Evolutionary conservation across 92 coral and sea anemone genomes (phyloP), one percentile per base, ranked within the genome.

Genomic region (Palythoa caribaeorum): DNA sequence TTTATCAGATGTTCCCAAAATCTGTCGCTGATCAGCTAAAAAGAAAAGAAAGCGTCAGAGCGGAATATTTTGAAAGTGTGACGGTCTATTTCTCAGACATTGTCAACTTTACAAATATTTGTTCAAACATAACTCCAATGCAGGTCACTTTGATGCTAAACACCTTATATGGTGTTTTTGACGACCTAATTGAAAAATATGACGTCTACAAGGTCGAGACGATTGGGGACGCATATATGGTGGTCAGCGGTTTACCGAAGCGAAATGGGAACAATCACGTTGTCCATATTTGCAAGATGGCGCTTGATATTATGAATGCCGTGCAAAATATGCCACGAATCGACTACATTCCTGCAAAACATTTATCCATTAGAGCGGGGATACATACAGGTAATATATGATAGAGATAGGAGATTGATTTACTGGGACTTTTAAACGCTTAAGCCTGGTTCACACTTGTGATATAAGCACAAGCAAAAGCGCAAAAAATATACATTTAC

Each of bases 141-240:
- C 87, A 84, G 50, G 94, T 94, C 44, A 92, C 93, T 3, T 72
- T 59, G 54, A 87, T 94, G 94, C 72, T 94, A 80, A 94, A 94
- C 71, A 80, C 85, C 9, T 88, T 94, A 14, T 94, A 94, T 79
- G 90, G 93, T 9, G 84, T 85, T 5, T 92, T 94, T 80, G 96
- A 94, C 77, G 92, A 92, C 80, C 88, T 90, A 38, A 87, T 92
- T 53, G 96, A 94, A 73, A 90, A 92, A 88, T 92, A 92, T 73
- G 96, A 94, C 73, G 96, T 94, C 38, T 94, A 94, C 87, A 94
- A 94, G 83, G 94, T 94, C 35, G 96, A 92, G 80, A 94, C 96
- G 39, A 94, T 94, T 48, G 96, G 96, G 13, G 96, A 94, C 73
- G 94, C 96, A 16, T 94, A 94, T 83, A 94, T 94, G 96, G 96